Base-by-base conservation (phyloP, 64 coral and sea anemone genomes). In the Stichodactyla mertensii region DNA sequence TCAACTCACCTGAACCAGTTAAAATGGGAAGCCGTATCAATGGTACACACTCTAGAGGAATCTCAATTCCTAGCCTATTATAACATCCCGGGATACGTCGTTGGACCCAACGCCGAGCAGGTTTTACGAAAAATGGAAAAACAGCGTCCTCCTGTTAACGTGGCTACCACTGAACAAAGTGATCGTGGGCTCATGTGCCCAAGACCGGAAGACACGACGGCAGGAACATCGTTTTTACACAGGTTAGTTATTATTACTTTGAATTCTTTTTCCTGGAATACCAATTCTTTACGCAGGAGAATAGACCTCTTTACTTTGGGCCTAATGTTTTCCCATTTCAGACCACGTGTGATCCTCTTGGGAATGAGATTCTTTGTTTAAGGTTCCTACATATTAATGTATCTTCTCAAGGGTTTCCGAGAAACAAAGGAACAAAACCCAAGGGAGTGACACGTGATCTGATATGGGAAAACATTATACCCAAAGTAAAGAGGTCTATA, bases 21-120 rank as follows among this genome's bases (percentile, higher is more conserved):
- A 5, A 99, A 99, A 51, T 80, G 88, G 45, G 97, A 99, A 77
- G 97, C 97, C 2, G 89, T 95, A 28, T 86, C 93, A 10, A 99
- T 99, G 97, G 97, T 99, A 8, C 86, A 95, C 52, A 99, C 90
- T 0, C 62, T 99, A 18, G 97, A 99, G 64, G 97, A 99, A 58
- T 99, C 97, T 0, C 97, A 94, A 58, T 95, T 99, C 31, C 88
- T 99, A 55, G 97, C 97, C 78, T 97, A 97, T 79, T 97, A 97
- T 64, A 97, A 97, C 81, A 93, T 97, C 67, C 94, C 94, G 24
- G 91, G 94, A 14, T 93, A 97, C 45, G 59, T 97, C n/a, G 94
- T 88, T 80, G 94, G 94, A 54, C 94, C 94, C 13, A 97, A 97
- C 80, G 88, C 94, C 70, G 91, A 97, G 52, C 94, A 97, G 85